Conservation (phyloP, 1,140 invertebrate species). For the Tribolium castaneum region DNA sequence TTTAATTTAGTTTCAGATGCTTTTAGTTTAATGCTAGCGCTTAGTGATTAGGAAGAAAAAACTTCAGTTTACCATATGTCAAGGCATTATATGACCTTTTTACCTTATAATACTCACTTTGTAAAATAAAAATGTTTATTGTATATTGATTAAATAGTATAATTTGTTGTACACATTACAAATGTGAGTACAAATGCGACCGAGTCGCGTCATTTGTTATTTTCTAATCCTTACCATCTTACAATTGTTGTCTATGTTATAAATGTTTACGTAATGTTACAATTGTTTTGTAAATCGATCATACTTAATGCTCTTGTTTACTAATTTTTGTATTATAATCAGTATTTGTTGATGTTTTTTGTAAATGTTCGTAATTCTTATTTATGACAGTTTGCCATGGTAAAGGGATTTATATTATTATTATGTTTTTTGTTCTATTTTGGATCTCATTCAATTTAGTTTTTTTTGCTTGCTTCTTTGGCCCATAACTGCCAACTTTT, state of each 20-base stretch:
- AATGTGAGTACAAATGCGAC: slow-evolving; percentile 57
- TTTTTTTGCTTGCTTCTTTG: slow-evolving; percentile 50
- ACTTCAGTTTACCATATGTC: slow-evolving; percentile 61
- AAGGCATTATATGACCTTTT: slow-evolving; percentile 60
- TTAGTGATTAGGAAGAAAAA: slow-evolving; percentile 55
- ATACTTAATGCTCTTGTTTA: slow-evolving; percentile 50
- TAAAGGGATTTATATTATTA: slow-evolving; percentile 58
- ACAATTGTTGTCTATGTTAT: slow-evolving; percentile 60
- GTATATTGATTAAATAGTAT: slow-evolving; percentile 47
- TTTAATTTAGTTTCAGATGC: slow-evolving; percentile 38
- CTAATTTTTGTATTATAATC: slow-evolving; percentile 51
- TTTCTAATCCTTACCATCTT: slow-evolving; percentile 41
- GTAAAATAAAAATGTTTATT: slow-evolving; percentile 55
- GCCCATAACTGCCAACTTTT: slow-evolving; percentile 56
- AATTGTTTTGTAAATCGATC: slow-evolving; percentile 51
- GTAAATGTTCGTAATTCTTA: slow-evolving; percentile 49
- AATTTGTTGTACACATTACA: slow-evolving; percentile 46
- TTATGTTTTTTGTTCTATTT: slow-evolving; percentile 52
- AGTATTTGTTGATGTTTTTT: slow-evolving; percentile 50
- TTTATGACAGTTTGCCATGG: slow-evolving; percentile 59
- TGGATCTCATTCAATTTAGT: slow-evolving; percentile 55
- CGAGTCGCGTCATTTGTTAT: slow-evolving; percentile 41
- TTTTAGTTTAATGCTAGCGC: slow-evolving; percentile 53
- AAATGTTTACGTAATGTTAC: slow-evolving; percentile 58
- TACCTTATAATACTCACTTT: slow-evolving; percentile 61